Conservation (phyloP, 2,113 vertebrate genomes). For the Lethenteron reissneri region DNA sequence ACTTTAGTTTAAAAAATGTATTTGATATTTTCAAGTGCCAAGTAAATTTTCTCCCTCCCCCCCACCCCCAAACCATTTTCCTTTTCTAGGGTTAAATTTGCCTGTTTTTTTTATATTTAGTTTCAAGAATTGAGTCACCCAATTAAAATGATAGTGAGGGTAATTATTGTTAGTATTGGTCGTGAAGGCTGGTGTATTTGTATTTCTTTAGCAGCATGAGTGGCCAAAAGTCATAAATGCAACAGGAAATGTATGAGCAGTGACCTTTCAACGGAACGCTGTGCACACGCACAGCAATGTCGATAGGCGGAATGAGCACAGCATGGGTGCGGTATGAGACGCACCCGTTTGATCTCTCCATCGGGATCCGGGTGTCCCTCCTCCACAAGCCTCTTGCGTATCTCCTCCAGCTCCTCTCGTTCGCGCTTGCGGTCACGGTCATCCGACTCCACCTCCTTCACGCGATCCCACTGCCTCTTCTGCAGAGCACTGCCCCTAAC, state of each 20-base stretch:
- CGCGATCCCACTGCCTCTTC: constrained; percentile 77
- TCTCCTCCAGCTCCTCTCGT: constrained; percentile 92
- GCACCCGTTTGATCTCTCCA: constrained; percentile 81
- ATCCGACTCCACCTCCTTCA: constrained; percentile 93
- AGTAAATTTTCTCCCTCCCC: not conserved
- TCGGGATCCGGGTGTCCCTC: constrained; percentile 96
- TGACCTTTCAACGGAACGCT: too few relatives aligned
- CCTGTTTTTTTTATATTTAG: not conserved
- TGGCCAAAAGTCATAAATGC: too few relatives aligned
- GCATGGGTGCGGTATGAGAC: constrained; percentile 7
- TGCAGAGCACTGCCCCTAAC: constrained; percentile 88
- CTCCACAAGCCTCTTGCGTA: constrained; percentile 74
- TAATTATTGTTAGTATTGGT: not conserved
- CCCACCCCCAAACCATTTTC: not conserved
- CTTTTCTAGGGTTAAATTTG: not conserved
- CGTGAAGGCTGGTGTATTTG: too few relatives aligned
- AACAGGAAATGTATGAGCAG: too few relatives aligned
- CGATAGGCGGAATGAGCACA: too few relatives aligned
- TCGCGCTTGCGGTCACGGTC: constrained; percentile 91
- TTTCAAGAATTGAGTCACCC: not conserved
- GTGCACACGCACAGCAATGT: too few relatives aligned
- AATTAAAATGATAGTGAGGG: not conserved
- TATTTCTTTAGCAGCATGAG: too few relatives aligned
- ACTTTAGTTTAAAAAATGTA: too few relatives aligned
- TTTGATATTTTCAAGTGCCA: not conserved